Evolutionary conservation across 2,888 invertebrate genomes (phyloP).

Genomic region (Ischnus inquisitorius): DNA sequence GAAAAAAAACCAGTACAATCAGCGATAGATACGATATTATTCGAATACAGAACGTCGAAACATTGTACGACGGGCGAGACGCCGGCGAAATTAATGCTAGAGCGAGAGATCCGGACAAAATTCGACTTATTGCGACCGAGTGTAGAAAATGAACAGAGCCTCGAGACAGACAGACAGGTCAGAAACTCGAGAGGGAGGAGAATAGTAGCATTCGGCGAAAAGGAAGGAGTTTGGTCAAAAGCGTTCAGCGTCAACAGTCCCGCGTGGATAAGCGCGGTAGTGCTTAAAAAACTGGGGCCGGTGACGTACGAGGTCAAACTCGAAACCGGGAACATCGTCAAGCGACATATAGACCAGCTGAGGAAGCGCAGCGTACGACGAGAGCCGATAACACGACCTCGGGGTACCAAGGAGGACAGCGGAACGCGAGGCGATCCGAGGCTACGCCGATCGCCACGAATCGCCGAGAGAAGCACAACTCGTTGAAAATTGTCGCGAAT

Average conservation of each 20-base stretch:
- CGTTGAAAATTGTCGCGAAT: background rate
- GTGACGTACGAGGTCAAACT: constrained; percentile 40
- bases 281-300: constrained; percentile 22
- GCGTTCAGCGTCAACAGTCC: constrained; percentile 15
- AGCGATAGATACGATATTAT: constrained; percentile 26
- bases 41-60: constrained; percentile 37
- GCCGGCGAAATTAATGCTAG: constrained; percentile 33
- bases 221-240: constrained; percentile 34
- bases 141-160: background rate
- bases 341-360: constrained; percentile 44
- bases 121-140: constrained; percentile 16
- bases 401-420: background rate
- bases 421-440: background rate
- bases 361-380: background rate
- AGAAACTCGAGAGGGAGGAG: constrained; percentile 31
- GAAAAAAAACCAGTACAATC: constrained; percentile 9
- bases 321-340: background rate
- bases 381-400: background rate
- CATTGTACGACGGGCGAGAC: constrained; percentile 45
- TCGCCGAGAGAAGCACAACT: background rate
- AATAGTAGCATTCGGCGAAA: background rate
- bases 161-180: background rate
- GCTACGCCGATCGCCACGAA: background rate
- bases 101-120: background rate
- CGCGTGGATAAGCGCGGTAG: constrained; percentile 7